Evolutionary conservation across 2,888 invertebrate genomes (phyloP).

Genomic region (Platycheirus rosarum): DNA sequence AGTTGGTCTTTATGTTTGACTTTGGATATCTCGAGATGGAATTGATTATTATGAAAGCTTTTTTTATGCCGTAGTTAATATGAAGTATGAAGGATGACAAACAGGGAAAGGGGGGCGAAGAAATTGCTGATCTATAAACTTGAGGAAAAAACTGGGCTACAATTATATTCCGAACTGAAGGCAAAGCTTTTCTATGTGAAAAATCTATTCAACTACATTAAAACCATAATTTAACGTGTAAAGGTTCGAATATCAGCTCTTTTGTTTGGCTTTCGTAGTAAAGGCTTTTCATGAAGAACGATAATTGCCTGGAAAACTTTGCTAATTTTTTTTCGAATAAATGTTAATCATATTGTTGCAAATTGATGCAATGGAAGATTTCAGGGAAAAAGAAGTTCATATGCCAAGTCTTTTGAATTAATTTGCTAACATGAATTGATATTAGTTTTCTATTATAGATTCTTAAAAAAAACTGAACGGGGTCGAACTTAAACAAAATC

Average conservation of each 20-base stretch:
- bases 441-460: too few relatives aligned
- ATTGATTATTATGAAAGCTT: slow-evolving; percentile 51
- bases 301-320: too few relatives aligned
- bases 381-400: not conserved
- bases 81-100: not conserved
- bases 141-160: not conserved
- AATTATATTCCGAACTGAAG: not conserved
- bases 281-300: not conserved
- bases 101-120: not conserved
- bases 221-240: not conserved
- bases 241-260: slow-evolving; percentile 41
- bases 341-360: too few relatives aligned
- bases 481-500: too few relatives aligned
- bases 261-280: not conserved
- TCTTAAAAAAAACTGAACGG: too few relatives aligned
- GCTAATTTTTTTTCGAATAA: too few relatives aligned
- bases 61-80: slow-evolving; percentile 28
- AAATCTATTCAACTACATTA: too few relatives aligned
- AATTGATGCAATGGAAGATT: not conserved
- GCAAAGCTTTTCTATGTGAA: too few relatives aligned
- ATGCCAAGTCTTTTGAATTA: not conserved
- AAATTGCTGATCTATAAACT: not conserved
- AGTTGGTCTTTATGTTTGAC: slow-evolving; percentile 26
- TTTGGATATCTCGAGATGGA: slow-evolving; percentile 38
- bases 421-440: too few relatives aligned